Percentiles rank a stretch among this genome's conserved stretches.
phyloP scores from a whole-genome alignment of 1,140 invertebrate species.

The Diabrotica undecimpunctata region DNA sequence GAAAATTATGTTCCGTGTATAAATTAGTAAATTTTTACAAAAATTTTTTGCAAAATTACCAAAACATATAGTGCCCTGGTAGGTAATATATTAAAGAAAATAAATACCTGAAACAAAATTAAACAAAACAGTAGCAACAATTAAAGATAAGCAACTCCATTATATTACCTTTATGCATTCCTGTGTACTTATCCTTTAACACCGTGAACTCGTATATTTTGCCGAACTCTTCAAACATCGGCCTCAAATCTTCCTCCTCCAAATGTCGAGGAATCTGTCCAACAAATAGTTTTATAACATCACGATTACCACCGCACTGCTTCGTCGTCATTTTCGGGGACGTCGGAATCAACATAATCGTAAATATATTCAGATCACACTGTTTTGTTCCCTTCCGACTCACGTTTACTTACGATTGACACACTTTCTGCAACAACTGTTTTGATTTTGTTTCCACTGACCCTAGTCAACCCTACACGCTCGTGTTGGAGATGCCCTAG shows the following conservation, averaged over 20 bases:
- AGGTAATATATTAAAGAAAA: too few species aligned
- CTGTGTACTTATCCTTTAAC: conserved; percentile 88
- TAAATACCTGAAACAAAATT: too few species aligned
- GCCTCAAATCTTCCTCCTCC: conserved; percentile 82
- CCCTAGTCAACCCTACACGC: background rate
- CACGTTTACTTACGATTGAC: too few species aligned
- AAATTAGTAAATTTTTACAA: too few species aligned
- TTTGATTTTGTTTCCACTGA: background rate
- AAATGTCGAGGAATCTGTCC: conserved; percentile 91
- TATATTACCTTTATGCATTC: conserved; percentile 83
- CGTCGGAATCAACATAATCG: conserved; percentile 42
- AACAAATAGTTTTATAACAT: conserved; percentile 82
- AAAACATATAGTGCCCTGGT: too few species aligned
- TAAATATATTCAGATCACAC: conserved; percentile 6
- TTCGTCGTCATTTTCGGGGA: conserved; percentile 31
- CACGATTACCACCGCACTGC: conserved; percentile 37
- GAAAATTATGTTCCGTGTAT: too few species aligned
- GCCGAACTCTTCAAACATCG: conserved; percentile 89
- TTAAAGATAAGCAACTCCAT: background rate
- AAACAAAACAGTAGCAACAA: background rate
- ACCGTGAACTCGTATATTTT: conserved; percentile 93
- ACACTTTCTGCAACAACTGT: background rate
- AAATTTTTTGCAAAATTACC: too few species aligned
- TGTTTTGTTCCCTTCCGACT: background rate
- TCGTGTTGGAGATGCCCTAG: background rate